Base-by-base conservation (phyloP, 2,113 vertebrate genomes). In the Forbesichthys papilliferus region DNA sequence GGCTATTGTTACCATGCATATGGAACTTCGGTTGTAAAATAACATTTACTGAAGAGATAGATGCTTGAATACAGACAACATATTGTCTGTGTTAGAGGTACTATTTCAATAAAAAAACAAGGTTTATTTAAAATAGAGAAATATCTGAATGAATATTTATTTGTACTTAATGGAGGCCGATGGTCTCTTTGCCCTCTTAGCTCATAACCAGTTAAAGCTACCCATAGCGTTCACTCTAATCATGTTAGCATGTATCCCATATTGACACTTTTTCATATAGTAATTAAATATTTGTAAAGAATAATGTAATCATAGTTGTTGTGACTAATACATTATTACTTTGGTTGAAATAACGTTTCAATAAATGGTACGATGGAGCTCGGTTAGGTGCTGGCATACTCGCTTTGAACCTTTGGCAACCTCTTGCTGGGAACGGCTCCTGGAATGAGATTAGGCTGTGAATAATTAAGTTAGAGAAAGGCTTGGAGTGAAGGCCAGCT, bases 371-470 rank as follows among this genome's bases (percentile, higher is more conserved):
- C 13, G 16, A 12, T 9, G 14, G 0, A 14, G 5, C 11, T 1
- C 49, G 64, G 56, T 60, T 53, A 16, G 66, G 6, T 59, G 14
- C 46, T 68, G 65, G n/a, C 27, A 57, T 77, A 46, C 49, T 52
- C 42, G 66, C 57, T 70, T 68, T 65, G 51, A 75, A 57, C 73
- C 42, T 61, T 80, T 51, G 57, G 16, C 53, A 57, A 70, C 55
- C 33, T 62, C 62, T 75, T 75, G 60, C 71, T 16, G 55, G 68
- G 75, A 86, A 84, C 54, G 49, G 83, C 80, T 80, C 68, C 71
- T 59, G 77, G 54, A 92, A 91, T 91, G 69, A 87, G 84, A 91
- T 92, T 87, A 90, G 86, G 88, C 82, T 74, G 75, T 27, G 69
- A 69, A 78, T 89, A 87, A 91, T 73, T 79, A 58, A 61, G 76